Percentiles rank a stretch among this genome's conserved stretches.
Conservation (phyloP, 2,113 vertebrate genomes). For the Hydropotes inermis region DNA sequence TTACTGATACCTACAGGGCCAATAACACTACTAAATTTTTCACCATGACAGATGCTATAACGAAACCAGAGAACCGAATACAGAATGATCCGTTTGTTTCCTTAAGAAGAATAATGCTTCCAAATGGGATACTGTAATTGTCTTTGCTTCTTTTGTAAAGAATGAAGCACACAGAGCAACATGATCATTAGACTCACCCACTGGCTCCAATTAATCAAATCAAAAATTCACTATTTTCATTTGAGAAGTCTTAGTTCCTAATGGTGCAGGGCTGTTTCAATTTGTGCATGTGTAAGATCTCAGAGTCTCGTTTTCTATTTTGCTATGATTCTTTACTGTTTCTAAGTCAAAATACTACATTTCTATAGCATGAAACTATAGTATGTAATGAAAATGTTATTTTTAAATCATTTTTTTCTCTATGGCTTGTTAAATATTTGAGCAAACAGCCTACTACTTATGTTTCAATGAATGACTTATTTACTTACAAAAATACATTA, state of each 20-base stretch:
- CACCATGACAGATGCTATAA: background rate
- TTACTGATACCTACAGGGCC: background rate
- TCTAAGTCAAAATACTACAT: background rate
- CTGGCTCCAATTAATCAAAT: conserved; percentile 41
- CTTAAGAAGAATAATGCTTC: background rate
- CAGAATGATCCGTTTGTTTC: conserved; percentile 1
- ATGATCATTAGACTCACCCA: conserved; percentile 49
- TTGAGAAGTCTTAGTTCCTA: conserved; percentile 35
- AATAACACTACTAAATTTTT: conserved; percentile 10
- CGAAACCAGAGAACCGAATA: background rate
- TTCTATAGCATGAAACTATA: background rate
- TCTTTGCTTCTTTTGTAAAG: conserved; percentile 38
- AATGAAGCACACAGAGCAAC: background rate
- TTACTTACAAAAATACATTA: background rate
- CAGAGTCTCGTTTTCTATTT: background rate
- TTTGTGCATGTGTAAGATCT: background rate
- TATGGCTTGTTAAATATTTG: background rate
- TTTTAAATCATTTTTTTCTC: background rate
- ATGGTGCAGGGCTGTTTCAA: background rate
- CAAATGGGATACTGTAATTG: background rate
- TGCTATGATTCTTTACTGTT: background rate
- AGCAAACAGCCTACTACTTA: background rate
- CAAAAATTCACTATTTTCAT: conserved; percentile 20
- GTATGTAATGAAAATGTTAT: background rate
- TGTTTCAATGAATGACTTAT: background rate